Evolutionary conservation across 2,113 vertebrate genomes (phyloP), one percentile per base, ranked within the genome.

Genomic region (Laticauda colubrina): DNA sequence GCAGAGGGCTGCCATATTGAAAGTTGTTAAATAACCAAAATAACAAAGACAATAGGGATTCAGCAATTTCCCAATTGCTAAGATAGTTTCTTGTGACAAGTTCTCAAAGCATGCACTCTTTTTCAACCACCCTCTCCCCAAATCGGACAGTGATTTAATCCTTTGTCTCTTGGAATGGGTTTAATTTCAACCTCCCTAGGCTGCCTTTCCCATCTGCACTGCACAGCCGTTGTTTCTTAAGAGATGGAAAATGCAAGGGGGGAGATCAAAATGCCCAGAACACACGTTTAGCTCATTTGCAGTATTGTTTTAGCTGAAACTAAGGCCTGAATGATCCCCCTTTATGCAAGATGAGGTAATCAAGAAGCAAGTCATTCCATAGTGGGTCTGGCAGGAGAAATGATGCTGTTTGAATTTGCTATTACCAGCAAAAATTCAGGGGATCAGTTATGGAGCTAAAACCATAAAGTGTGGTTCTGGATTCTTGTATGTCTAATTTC

Each of bases 261-360:
- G 0, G 89, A 61, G 10, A n/a, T 48, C 34, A 29, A 20, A 91
- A 91, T 89, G 89, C 81, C 89, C n/a, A 0, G 20, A 24, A 61
- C 94, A 9, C 93, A 96, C 56, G 0, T 95, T 95, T 39, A 1
- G 53, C 94, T 95, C 88, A 96, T 96, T 95, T 95, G 57, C 94
- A 6, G 94, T 94, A 97, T 96, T 96, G 96, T 97, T 96, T 96
- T 96, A 96, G 96, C 96, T 92, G 96, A 96, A 95, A 93, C 86
- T 21, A 24, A 89, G 95, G n/a, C 53, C 94, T 91, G 95, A 95
- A 96, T 95, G 95, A 97, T 96, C 95, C 96, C 94, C 94, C 95
- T 97, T 96, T 93, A 89, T 96, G 92, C 95, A 7, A 92, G 94
- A 15, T 97, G 96, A 97, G 34, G 96, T 94, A 94, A 97, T 51